These are phyloP conservation scores for Oryzias celebensis DNA, from an alignment of 2,113 vertebrate genomes.

Conservation along the genomic window DNA sequence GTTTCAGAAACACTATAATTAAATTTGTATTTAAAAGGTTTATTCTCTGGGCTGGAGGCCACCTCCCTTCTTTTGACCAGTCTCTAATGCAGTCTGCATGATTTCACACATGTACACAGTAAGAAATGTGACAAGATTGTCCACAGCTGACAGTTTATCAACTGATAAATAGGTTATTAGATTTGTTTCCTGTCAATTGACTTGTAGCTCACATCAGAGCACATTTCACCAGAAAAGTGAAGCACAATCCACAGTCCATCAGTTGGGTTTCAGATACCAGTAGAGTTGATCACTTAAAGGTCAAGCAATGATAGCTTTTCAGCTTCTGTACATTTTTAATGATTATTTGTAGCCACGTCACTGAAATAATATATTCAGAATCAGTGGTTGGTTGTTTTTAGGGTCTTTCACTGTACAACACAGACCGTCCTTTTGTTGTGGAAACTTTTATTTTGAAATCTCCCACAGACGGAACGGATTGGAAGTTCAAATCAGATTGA, in stretches of 20 bases:
- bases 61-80: too few relatives aligned
- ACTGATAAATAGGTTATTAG: background rate
- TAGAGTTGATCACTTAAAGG: background rate
- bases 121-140: background rate
- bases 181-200: background rate
- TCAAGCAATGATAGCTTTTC: conserved; percentile 12
- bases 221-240: background rate
- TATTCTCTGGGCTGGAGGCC: too few relatives aligned
- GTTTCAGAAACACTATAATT: too few relatives aligned
- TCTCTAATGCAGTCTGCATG: too few relatives aligned
- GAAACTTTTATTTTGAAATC: conserved; percentile 22
- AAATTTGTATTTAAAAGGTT: too few relatives aligned
- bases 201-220: background rate
- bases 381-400: background rate
- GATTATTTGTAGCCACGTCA: conserved; percentile 2
- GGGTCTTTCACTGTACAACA: conserved; percentile 25
- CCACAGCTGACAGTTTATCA: background rate
- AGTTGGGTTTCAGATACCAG: background rate
- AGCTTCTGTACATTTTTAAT: conserved; percentile 7
- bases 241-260: background rate
- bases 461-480: conserved; percentile 4
- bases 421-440: conserved; percentile 11
- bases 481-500: conserved; percentile 74
- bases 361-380: too few relatives aligned
- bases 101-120: too few relatives aligned